Evolutionary conservation across 2,888 invertebrate species (phyloP), one percentile per base, ranked within the genome.

Genomic region (Athetis lepigone): DNA sequence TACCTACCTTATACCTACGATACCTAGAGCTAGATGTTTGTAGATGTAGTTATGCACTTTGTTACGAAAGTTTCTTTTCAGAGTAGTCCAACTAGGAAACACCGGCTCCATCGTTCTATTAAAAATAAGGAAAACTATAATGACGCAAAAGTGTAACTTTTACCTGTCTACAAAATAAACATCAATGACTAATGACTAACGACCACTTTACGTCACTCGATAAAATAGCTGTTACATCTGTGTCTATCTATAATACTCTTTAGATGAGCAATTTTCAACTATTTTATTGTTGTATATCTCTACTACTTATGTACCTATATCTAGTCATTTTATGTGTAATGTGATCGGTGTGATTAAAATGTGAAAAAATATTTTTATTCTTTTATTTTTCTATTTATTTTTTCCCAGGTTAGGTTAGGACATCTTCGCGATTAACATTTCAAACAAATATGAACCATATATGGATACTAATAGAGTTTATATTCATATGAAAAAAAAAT

Each of bases 311-410:
- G 33, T 33, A n/a, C n/a, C n/a, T n/a, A 25, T 80, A 70, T 85
- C 89, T 89, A 89, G 89, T 89, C 88, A 88, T 84, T 88, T 83
- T 86, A 79, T 80, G 84, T 87, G 82, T 88, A 82, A 83, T 83
- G 88, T 88, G 82, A 85, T 88, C 77, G 81, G 81, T 88, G 87
- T 89, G 83, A 83, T 69, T 83, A 86, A 79, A 80, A 70, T 57
- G 60, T 72, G 33, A 46, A 65, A 74, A 70, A 72, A 5, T n/a
- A 60, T 7, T 49, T 58, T 40, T 60, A 29, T 36, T 47, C 50
- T 72, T 62, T 61, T 47, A 43, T 66, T 73, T 39, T 33, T 33
- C 4, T 4, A 13, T 13, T 5, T 8, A 9, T 11, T 13, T 13
- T 11, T 11, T 33, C 7, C 13, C 29, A 11, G n/a, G 29, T 33